Evolutionary conservation across 2,888 invertebrate species (phyloP).

Genomic region (Cantharis nigra): DNA sequence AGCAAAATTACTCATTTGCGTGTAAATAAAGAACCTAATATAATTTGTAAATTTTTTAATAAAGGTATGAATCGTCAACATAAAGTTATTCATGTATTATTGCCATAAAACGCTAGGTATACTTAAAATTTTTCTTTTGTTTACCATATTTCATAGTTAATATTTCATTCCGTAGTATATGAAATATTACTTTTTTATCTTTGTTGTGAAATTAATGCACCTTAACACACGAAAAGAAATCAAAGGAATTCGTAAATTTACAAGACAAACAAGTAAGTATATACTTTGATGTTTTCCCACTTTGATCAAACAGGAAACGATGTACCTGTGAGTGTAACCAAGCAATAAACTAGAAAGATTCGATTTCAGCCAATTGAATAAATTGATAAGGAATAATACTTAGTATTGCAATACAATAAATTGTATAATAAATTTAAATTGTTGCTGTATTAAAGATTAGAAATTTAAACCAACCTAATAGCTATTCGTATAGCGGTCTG

Average conservation of each 20-base stretch:
- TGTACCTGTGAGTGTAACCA: background rate
- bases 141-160: background rate
- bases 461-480: no score
- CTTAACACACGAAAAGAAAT: background rate
- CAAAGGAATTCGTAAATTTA: background rate
- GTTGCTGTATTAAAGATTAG: no score
- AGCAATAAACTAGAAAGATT: background rate
- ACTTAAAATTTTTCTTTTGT: background rate
- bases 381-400: no score
- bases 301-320: background rate
- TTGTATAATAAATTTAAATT: no score
- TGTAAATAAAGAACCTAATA: background rate
- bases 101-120: background rate
- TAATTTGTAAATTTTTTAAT: background rate
- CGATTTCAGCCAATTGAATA: no score
- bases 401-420: no score
- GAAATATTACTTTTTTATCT: background rate
- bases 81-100: background rate
- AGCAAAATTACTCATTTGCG: background rate
- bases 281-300: background rate
- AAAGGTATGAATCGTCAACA: background rate
- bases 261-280: background rate
- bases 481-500: no score
- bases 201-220: background rate
- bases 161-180: background rate